Evolutionary conservation across 2,888 invertebrate genomes (phyloP).

Genomic region (Allolobophora icterica): DNA sequence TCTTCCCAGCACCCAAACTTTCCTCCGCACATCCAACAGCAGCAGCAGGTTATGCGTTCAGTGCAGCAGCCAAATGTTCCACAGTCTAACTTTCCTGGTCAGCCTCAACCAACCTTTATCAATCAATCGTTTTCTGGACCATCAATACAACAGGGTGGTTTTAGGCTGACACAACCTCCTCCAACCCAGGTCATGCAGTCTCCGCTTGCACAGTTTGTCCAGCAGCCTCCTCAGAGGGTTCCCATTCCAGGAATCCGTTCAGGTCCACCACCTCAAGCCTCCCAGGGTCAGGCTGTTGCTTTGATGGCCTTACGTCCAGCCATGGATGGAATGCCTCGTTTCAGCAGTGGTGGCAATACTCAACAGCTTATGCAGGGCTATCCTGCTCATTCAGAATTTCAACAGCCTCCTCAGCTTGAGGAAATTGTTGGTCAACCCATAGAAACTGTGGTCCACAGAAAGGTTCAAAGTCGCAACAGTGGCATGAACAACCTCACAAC

Average conservation of each 20-base stretch:
- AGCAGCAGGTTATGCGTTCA: background rate
- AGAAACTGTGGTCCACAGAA: slow-evolving; percentile 22
- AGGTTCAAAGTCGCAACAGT: background rate
- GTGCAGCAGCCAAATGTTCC: background rate
- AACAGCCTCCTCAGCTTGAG: background rate
- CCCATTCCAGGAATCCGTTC: background rate
- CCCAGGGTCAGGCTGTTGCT: background rate
- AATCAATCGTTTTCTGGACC: slow-evolving; percentile 13
- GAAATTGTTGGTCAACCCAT: slow-evolving; percentile 27
- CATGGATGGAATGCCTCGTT: background rate
- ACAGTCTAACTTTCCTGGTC: background rate
- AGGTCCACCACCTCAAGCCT: background rate
- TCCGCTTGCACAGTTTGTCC: background rate
- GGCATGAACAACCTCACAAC: background rate
- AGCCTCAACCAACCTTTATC: background rate
- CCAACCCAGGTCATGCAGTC: background rate
- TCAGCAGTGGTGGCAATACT: background rate
- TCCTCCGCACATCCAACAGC: background rate
- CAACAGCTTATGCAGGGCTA: background rate
- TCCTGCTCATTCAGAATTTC: background rate
- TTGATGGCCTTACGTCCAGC: background rate
- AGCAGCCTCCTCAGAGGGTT: slow-evolving; percentile 6
- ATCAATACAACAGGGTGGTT: background rate
- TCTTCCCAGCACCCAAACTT: background rate
- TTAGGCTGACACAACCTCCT: background rate